Evolutionary conservation across 37 sponge, comb jelly and placozoan species (phyloP).

Genomic region (Cliona cf. orientalis): DNA sequence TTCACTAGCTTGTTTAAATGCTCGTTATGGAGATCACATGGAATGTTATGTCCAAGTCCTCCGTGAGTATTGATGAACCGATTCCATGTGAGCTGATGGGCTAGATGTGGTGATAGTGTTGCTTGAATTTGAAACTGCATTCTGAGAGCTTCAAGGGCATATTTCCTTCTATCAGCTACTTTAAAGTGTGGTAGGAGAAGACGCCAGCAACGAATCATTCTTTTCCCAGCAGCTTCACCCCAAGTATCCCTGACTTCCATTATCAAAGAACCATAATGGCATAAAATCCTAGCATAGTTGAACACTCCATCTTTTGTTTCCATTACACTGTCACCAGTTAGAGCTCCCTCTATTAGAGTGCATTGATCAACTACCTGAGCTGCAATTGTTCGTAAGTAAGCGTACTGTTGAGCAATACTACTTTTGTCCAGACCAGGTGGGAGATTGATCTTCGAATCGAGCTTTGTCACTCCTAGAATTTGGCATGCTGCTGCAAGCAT

Average conservation of each 20-base stretch:
- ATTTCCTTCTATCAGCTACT: slow-evolving; percentile 20
- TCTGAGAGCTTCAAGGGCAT: slow-evolving; percentile 28
- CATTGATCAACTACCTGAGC: background rate
- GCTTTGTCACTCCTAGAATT: background rate
- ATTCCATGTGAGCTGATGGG: slow-evolving; percentile 52
- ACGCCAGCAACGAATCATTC: slow-evolving; percentile 42
- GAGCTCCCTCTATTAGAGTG: slow-evolving; percentile 17
- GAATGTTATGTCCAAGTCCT: slow-evolving; percentile 42
- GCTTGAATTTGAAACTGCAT: slow-evolving; percentile 18
- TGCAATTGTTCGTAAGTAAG: background rate
- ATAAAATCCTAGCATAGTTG: slow-evolving; percentile 40
- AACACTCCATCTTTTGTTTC: slow-evolving; percentile 31
- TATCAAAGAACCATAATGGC: slow-evolving; percentile 40
- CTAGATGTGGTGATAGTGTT: slow-evolving; percentile 19
- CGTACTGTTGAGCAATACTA: background rate
- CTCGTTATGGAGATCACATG: slow-evolving; percentile 39
- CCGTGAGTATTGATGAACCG: slow-evolving; percentile 52
- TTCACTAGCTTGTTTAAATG: slow-evolving; percentile 57
- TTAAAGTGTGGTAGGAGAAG: slow-evolving; percentile 42
- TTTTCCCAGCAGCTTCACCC: slow-evolving; percentile 54
- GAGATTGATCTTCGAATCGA: background rate
- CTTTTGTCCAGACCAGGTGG: background rate
- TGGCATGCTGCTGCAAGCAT: slow-evolving; percentile 11
- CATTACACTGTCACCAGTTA: background rate
- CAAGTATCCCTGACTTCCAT: slow-evolving; percentile 41